Evolutionary conservation across 2,797 vertebrate species (phyloP).

Genomic region (Sandelia bainsii): DNA sequence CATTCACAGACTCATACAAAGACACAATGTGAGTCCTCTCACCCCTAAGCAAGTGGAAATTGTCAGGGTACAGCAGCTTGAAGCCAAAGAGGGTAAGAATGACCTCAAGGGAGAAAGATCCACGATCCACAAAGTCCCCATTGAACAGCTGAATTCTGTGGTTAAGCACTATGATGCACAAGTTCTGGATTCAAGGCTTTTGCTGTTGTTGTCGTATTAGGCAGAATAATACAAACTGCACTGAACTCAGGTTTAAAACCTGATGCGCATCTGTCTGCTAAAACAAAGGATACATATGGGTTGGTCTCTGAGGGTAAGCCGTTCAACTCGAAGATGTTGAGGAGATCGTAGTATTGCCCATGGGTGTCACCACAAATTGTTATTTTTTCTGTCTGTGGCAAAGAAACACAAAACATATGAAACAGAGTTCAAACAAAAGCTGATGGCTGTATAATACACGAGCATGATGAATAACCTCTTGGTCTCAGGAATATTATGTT

Average conservation of each 20-base stretch:
- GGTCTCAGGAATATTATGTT: not conserved
- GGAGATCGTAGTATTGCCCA: slow-evolving; percentile 94
- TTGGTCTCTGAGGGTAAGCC: slow-evolving; percentile 92
- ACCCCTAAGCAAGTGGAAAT: slow-evolving; percentile 95
- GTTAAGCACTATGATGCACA: slow-evolving; percentile 66
- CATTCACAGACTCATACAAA: not conserved
- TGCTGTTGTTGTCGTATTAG: not conserved
- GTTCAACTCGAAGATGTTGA: slow-evolving; percentile 95
- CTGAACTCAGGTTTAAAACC: not conserved
- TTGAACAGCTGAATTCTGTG: slow-evolving; percentile 90
- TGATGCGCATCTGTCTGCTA: not conserved
- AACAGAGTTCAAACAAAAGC: not conserved
- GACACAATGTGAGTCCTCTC: slow-evolving; percentile 25
- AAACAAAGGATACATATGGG: slow-evolving; percentile 93
- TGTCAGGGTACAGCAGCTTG: slow-evolving; percentile 93
- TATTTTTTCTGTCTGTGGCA: slow-evolving; percentile 90
- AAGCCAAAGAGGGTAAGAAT: slow-evolving; percentile 96
- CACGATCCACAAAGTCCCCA: slow-evolving; percentile 95
- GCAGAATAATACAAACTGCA: not conserved
- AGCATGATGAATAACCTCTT: not conserved
- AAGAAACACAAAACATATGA: slow-evolving; percentile 20
- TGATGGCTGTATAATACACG: not conserved
- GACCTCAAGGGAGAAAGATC: slow-evolving; percentile 96
- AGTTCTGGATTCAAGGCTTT: slow-evolving; percentile 13
- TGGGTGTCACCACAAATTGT: slow-evolving; percentile 96